These are phyloP conservation scores for Pararge aegeria DNA, from an alignment of 1,140 invertebrate species.

Conservation along the genomic window DNA sequence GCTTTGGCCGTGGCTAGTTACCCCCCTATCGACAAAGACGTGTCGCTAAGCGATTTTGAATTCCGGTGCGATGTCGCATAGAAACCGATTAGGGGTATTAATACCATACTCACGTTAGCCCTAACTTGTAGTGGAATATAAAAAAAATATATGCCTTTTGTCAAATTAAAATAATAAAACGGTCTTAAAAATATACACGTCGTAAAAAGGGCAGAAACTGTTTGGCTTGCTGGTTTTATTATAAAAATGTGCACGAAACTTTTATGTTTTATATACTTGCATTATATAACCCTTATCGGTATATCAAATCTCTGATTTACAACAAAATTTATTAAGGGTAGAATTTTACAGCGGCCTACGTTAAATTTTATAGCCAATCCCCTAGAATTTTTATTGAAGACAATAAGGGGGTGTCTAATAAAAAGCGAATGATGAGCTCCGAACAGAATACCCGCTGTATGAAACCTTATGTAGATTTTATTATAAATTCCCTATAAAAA, in stretches of 20 bases:
- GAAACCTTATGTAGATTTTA: constrained; percentile 1
- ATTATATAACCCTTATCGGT: constrained; percentile 5
- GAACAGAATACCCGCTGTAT: constrained; percentile 15
- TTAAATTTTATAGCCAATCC: constrained; percentile 42
- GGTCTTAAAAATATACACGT: too few species aligned
- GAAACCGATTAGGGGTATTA: too few species aligned
- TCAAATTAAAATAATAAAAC: too few species aligned
- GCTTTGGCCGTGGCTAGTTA: too few species aligned
- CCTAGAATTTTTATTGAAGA: constrained; percentile 49
- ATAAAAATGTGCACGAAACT: not conserved
- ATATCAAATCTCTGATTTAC: constrained; percentile 20
- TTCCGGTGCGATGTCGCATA: too few species aligned
- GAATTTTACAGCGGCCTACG: constrained; percentile 29
- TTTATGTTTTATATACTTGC: not conserved
- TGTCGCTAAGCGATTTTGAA: too few species aligned
- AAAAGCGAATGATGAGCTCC: constrained; percentile 46
- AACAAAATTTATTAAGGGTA: constrained; percentile 33
- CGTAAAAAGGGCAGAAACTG: too few species aligned
- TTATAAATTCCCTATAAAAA: not conserved
- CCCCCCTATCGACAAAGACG: too few species aligned
- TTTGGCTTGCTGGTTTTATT: not conserved
- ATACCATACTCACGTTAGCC: too few species aligned
- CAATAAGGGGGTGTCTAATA: constrained; percentile 47
- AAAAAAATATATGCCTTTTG: too few species aligned
- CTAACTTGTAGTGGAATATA: too few species aligned